Conservation (phyloP, 2,113 vertebrate species). For the Cervus canadensis region DNA sequence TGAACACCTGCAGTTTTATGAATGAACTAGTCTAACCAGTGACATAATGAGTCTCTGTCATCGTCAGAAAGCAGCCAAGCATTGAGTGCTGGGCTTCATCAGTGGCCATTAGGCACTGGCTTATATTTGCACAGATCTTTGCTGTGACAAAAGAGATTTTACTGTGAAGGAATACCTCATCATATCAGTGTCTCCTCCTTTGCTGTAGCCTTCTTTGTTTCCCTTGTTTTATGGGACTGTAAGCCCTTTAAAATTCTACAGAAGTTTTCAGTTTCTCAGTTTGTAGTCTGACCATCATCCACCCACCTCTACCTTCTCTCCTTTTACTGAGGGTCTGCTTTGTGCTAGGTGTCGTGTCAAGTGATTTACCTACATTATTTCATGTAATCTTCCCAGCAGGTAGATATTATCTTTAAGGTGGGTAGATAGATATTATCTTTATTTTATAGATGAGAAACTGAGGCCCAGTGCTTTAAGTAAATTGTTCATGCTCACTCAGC, state of each 20-base stretch:
- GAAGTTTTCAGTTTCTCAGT: background rate
- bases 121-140: slow-evolving; percentile 44
- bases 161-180: background rate
- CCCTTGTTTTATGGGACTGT: background rate
- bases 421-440: background rate
- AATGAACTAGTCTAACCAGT: slow-evolving; percentile 51
- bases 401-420: background rate
- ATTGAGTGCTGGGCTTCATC: slow-evolving; percentile 26
- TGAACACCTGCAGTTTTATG: slow-evolving; percentile 58
- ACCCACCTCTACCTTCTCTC: background rate
- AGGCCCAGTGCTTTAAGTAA: background rate
- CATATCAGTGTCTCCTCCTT: background rate
- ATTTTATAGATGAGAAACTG: slow-evolving; percentile 16
- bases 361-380: slow-evolving; percentile 21
- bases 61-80: slow-evolving; percentile 35
- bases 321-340: slow-evolving; percentile 31
- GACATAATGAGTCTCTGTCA: slow-evolving; percentile 56
- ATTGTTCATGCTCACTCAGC: background rate
- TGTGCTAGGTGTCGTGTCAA: background rate
- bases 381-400: background rate
- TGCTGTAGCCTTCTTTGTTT: background rate
- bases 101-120: slow-evolving; percentile 20
- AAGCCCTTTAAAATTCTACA: background rate
- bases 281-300: background rate
- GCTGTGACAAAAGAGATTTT: slow-evolving; percentile 44